Conservation (phyloP, 1,140 invertebrate genomes). For the Apis florea region DNA sequence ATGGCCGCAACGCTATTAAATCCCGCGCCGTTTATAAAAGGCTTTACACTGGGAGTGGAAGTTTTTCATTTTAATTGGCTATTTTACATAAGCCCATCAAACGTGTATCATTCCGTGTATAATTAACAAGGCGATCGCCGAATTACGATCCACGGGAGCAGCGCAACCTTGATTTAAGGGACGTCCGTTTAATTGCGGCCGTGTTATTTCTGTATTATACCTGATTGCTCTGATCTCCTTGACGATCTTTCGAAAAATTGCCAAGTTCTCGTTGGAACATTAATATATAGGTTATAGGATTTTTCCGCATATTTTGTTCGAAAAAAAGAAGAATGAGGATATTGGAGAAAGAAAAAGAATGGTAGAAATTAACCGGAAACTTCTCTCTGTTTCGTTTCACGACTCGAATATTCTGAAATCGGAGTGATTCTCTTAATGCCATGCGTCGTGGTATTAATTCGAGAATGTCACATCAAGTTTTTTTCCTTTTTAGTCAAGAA, state of each 20-base stretch:
- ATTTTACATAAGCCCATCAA: slow-evolving; percentile 48
- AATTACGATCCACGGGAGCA: slow-evolving; percentile 27
- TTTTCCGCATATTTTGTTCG: too few species aligned
- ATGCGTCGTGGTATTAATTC: neutral
- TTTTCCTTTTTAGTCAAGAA: neutral
- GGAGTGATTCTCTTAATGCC: neutral
- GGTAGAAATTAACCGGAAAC: too few species aligned
- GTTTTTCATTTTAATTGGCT: slow-evolving; percentile 58
- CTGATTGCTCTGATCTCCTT: neutral
- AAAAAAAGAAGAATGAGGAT: too few species aligned
- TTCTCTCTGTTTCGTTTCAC: too few species aligned
- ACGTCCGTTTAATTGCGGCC: slow-evolving; percentile 21
- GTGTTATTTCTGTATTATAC: slow-evolving; percentile 4
- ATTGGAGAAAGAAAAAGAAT: too few species aligned
- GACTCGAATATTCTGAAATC: neutral
- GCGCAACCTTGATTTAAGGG: slow-evolving; percentile 22
- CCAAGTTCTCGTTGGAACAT: neutral
- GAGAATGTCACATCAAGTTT: neutral
- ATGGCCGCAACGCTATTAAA: neutral
- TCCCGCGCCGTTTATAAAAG: slow-evolving; percentile 13
- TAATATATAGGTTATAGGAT: too few species aligned
- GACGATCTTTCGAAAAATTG: neutral
- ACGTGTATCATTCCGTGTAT: slow-evolving; percentile 32
- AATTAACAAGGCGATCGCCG: slow-evolving; percentile 53
- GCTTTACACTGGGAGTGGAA: slow-evolving; percentile 26